phyloP scores from a whole-genome alignment of 2,888 invertebrate genomes.

The Blomia tropicalis region DNA sequence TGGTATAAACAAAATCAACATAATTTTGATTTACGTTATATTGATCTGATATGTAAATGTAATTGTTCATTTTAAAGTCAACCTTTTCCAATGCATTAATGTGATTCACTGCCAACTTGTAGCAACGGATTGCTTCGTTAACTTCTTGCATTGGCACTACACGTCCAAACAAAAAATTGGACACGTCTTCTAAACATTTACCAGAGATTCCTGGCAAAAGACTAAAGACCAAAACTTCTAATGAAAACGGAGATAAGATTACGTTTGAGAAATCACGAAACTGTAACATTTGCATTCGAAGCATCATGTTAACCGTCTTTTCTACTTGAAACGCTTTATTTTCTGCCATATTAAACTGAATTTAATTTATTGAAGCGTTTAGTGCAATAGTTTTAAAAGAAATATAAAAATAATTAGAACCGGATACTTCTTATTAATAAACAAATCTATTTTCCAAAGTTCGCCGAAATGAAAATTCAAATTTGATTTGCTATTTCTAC shows the following conservation, averaged over 20 bases:
- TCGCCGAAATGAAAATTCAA: too few relatives aligned
- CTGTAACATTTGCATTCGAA: background rate
- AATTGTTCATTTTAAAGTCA: constrained; percentile 13
- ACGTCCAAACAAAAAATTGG: background rate
- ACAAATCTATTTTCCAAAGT: background rate
- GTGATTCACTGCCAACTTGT: background rate
- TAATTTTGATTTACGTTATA: background rate
- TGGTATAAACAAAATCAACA: background rate
- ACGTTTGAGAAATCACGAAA: constrained; percentile 9
- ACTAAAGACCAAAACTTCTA: background rate
- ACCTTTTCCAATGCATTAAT: background rate
- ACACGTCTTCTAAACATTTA: background rate
- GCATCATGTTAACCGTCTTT: background rate
- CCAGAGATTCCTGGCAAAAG: background rate
- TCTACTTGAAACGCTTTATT: background rate
- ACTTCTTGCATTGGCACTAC: background rate
- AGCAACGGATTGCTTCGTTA: background rate
- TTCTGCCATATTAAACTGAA: too few relatives aligned
- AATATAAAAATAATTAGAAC: background rate
- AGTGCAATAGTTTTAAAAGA: too few relatives aligned
- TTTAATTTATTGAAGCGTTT: too few relatives aligned
- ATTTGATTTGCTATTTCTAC: too few relatives aligned
- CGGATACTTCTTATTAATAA: background rate
- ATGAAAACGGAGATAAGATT: background rate
- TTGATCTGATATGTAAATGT: background rate